These are phyloP conservation scores for Acanthornis magna DNA, from an alignment of 2,797 vertebrate species.

Conservation along the genomic window DNA sequence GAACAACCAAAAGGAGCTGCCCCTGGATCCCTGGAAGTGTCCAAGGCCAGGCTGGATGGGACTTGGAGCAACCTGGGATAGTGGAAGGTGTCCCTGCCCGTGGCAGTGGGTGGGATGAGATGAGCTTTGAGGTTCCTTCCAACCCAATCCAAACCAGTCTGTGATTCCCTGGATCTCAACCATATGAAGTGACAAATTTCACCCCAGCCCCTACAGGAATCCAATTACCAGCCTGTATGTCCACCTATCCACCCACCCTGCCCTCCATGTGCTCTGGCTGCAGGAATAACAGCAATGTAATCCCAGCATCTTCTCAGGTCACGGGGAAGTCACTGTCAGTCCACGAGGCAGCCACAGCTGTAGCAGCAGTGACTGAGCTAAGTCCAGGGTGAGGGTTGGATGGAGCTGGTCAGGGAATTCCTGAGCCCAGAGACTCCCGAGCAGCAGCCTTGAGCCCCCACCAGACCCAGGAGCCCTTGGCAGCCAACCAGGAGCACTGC, in stretches of 20 bases:
- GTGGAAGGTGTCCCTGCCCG: not conserved
- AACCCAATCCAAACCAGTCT: not conserved
- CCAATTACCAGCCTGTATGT: not conserved
- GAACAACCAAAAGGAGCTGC: not conserved
- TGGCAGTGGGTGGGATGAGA: not conserved
- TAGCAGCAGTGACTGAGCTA: not conserved
- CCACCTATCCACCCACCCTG: too few relatives aligned
- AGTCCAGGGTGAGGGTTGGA: not conserved
- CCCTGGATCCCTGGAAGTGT: not conserved
- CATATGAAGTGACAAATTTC: not conserved
- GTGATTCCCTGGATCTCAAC: not conserved
- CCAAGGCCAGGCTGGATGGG: accelerated
- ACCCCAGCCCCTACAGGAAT: not conserved
- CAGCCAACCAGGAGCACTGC: too few relatives aligned
- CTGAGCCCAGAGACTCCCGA: too few relatives aligned
- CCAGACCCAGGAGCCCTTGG: too few relatives aligned
- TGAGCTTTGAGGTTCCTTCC: too few relatives aligned
- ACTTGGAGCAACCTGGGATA: not conserved
- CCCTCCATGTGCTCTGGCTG: not conserved
- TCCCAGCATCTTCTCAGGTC: not conserved
- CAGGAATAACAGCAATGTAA: not conserved
- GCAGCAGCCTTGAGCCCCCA: too few relatives aligned
- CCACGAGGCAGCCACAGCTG: too few relatives aligned
- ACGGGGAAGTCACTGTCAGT: not conserved
- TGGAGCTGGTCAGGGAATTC: not conserved